Conservation (phyloP, 2,113 vertebrate genomes). For the Pungitius pungitius region DNA sequence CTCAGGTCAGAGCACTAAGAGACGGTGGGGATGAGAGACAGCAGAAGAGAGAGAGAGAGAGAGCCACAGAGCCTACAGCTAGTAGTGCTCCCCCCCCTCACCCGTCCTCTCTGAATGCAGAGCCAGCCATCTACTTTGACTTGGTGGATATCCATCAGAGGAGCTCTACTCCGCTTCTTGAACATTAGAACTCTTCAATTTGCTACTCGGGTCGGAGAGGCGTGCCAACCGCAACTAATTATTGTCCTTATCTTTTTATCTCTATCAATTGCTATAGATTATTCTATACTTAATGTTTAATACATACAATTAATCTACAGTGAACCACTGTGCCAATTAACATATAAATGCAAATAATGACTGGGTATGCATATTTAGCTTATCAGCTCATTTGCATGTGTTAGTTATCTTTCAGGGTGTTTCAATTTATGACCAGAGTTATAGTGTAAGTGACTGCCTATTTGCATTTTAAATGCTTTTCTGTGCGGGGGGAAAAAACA, state of each 20-base stretch:
- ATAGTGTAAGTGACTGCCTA: conserved; percentile 48
- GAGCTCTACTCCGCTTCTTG: conserved; percentile 37
- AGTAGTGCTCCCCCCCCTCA: conserved; percentile 18
- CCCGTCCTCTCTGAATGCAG: conserved; percentile 46
- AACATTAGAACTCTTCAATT: conserved; percentile 56
- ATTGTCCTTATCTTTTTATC: conserved; percentile 63
- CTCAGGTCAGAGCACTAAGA: conserved; percentile 67
- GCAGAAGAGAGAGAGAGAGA: conserved; percentile 23
- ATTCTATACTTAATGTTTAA: conserved; percentile 51
- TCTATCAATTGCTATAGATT: conserved; percentile 49
- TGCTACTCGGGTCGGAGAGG: conserved; percentile 50
- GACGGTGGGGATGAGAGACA: conserved; percentile 49
- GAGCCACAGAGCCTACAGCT: conserved; percentile 39
- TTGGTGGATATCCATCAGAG: conserved; percentile 34
- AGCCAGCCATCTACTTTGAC: conserved; percentile 33
- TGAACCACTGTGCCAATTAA: conserved; percentile 62
- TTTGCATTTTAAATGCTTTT: conserved; percentile 63
- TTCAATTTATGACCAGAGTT: conserved; percentile 61
- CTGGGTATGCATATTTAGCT: conserved; percentile 61
- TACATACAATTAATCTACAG: conserved; percentile 61
- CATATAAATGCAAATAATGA: conserved; percentile 74
- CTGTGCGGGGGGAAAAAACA: not conserved
- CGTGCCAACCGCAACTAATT: conserved; percentile 52
- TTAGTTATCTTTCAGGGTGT: conserved; percentile 70
- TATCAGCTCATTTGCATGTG: conserved; percentile 76